Percentiles rank a stretch among this genome's conserved stretches.
These are phyloP conservation scores for Eudyptes chrysolophus DNA, from an alignment of 2,113 vertebrate species.

Conservation along the genomic window DNA sequence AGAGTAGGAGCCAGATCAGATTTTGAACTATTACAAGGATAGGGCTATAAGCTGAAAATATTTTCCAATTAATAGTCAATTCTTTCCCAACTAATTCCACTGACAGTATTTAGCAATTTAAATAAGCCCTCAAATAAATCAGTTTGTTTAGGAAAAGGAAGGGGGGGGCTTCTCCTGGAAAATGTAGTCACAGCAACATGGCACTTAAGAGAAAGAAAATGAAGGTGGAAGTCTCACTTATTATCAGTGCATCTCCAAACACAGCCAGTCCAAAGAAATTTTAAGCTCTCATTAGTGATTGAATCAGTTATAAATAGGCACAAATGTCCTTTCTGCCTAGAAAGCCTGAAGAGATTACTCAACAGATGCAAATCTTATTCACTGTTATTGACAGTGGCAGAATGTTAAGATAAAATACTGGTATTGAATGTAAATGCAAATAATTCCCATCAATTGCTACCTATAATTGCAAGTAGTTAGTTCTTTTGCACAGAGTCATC, in stretches of 20 bases:
- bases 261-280: not conserved
- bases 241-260: not conserved
- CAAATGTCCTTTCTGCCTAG: not conserved
- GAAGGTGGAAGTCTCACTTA: not conserved
- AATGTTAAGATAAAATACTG: not conserved
- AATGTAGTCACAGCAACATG: not conserved
- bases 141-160: not conserved
- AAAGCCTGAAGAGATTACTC: not conserved
- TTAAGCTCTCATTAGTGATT: slow-evolving; percentile 21
- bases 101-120: not conserved
- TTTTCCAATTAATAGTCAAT: not conserved
- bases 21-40: not conserved
- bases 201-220: not conserved
- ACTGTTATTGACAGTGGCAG: not conserved
- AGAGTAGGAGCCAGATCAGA: not conserved
- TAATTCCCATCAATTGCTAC: not conserved
- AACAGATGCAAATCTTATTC: not conserved
- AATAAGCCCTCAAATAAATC: slow-evolving; percentile 6
- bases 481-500: not conserved
- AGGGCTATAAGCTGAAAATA: not conserved
- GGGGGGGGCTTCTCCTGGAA: not conserved
- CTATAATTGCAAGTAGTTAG: not conserved
- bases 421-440: not conserved
- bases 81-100: not conserved
- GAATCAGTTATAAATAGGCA: slow-evolving; percentile 42